Percentiles rank a stretch among this genome's conserved stretches.
Evolutionary conservation across 2,888 invertebrate genomes (phyloP).

Genomic region (Drosophila borborema): DNA sequence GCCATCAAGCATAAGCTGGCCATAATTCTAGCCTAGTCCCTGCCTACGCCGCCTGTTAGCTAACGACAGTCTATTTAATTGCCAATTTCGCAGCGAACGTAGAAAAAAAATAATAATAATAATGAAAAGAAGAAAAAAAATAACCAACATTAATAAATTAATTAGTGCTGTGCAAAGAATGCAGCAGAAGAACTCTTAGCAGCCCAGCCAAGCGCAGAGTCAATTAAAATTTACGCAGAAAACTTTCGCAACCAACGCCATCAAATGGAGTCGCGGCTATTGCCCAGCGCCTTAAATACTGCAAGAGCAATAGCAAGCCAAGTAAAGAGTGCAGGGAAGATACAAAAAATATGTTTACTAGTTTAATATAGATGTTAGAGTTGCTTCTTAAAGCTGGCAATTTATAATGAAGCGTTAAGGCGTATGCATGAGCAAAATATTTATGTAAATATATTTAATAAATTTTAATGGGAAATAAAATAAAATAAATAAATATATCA

Average conservation of each 20-base stretch:
- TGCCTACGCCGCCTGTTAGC: slow-evolving; percentile 1
- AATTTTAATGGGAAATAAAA: no score
- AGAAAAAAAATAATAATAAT: slow-evolving; percentile 40
- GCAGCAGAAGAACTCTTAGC: slow-evolving; percentile 25
- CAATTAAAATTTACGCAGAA: slow-evolving; percentile 71
- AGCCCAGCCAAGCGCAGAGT: slow-evolving; percentile 51
- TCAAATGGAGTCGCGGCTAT: slow-evolving; percentile 2
- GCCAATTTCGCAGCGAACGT: slow-evolving; percentile 60
- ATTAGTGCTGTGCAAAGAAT: slow-evolving; percentile 45
- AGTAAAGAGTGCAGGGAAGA: background rate
- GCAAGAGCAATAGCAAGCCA: background rate
- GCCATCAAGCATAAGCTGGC: slow-evolving; percentile 53
- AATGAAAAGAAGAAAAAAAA: slow-evolving; percentile 27
- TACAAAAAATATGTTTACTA: background rate
- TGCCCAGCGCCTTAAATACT: background rate
- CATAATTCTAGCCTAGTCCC: slow-evolving; percentile 35
- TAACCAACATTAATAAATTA: slow-evolving; percentile 74
- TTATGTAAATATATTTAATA: background rate
- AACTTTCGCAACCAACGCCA: slow-evolving; percentile 14
- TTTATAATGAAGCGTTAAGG: background rate
- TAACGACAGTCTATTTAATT: slow-evolving; percentile 67
- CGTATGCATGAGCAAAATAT: no score
- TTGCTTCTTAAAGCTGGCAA: background rate
- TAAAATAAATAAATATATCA: background rate
- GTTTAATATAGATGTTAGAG: background rate